A percentile compares a stretch with the other conserved stretches of the same genome.
Evolutionary conservation across 2,888 invertebrate genomes (phyloP).

Genomic region (Physocephala rufipes): DNA sequence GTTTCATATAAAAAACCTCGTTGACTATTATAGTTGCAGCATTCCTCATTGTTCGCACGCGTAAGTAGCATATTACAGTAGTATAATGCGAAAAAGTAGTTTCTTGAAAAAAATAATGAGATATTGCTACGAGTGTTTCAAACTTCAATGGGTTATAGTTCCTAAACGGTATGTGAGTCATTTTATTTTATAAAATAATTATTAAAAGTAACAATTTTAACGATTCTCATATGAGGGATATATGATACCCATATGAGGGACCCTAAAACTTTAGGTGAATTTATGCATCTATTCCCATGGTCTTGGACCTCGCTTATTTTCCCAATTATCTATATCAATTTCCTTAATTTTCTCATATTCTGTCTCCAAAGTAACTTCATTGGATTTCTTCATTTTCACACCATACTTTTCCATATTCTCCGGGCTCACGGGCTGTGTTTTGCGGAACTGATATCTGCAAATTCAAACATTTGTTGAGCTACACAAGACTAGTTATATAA

Average conservation of each 20-base stretch:
- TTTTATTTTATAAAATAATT: background rate
- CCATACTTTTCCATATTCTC: slow-evolving; percentile 76
- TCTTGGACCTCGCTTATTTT: slow-evolving; percentile 83
- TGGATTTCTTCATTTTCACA: slow-evolving; percentile 72
- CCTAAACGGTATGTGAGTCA: background rate
- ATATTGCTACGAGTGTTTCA: too few species aligned
- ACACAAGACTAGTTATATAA: background rate
- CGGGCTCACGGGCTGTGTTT: slow-evolving; percentile 69
- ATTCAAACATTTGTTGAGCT: slow-evolving; percentile 10
- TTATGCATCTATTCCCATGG: slow-evolving; percentile 81
- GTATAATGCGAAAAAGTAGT: too few species aligned
- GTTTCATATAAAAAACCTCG: too few species aligned
- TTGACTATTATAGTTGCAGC: too few species aligned
- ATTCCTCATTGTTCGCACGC: too few species aligned
- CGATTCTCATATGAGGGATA: too few species aligned
- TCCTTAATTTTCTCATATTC: slow-evolving; percentile 78
- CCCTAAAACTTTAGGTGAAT: too few species aligned
- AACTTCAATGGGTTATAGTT: too few species aligned
- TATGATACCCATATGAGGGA: too few species aligned
- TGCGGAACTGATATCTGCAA: slow-evolving; percentile 71
- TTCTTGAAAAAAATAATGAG: too few species aligned
- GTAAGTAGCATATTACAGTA: too few species aligned
- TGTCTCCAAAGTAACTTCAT: slow-evolving; percentile 77
- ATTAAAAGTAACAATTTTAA: background rate
- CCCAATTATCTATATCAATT: slow-evolving; percentile 84